phyloP scores from a whole-genome alignment of 2,888 invertebrate genomes.

The Sialis lutaria region DNA sequence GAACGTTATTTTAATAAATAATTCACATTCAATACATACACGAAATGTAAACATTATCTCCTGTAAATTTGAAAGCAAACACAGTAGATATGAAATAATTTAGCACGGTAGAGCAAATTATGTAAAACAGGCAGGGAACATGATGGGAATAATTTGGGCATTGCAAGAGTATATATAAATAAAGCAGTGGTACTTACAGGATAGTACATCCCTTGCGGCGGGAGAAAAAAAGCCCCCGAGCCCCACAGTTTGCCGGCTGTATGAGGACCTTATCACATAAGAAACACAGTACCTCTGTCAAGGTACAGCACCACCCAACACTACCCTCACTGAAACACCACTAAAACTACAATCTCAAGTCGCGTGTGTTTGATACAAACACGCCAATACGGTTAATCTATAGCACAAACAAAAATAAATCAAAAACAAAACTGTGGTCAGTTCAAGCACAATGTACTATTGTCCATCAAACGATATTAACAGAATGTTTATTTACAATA shows the following conservation, averaged over 20 bases:
- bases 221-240: slow-evolving; percentile 89
- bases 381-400: no score
- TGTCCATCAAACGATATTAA: no score
- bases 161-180: neutral
- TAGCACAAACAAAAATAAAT: no score
- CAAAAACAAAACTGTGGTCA: no score
- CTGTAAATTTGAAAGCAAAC: neutral
- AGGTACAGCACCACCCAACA: neutral
- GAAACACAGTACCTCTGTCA: slow-evolving; percentile 23
- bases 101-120: neutral
- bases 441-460: no score
- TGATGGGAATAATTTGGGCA: neutral
- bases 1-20: no score
- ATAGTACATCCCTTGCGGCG: slow-evolving; percentile 94
- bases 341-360: no score
- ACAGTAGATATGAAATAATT: neutral
- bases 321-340: neutral
- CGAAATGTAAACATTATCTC: neutral
- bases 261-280: slow-evolving; percentile 38
- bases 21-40: no score
- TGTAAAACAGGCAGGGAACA: neutral
- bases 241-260: slow-evolving; percentile 93
- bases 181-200: slow-evolving; percentile 53
- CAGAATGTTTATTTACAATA: no score
- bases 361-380: no score